Base-by-base conservation (phyloP, 2,888 invertebrate species). In the Linnaemya vulpina region DNA sequence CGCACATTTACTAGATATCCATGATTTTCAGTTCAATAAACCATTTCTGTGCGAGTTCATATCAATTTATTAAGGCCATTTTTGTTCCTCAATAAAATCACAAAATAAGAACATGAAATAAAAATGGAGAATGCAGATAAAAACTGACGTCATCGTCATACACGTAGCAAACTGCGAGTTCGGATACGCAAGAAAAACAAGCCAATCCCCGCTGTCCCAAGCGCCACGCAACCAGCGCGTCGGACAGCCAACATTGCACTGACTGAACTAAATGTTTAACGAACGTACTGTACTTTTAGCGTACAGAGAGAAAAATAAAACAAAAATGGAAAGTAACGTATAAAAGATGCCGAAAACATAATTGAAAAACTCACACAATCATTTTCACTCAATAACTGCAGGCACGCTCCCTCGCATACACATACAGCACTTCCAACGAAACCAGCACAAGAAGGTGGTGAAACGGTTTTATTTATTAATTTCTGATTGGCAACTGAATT, bases 251-350 rank as follows among this genome's bases (percentile, higher is more conserved):
- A 71, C 82, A 38, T n/a, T 70, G 76, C 25, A 81, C 84, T 84
- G 70, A 77, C 73, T 68, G 13, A 75, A 85, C 85, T 85, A 75
- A 82, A 85, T 60, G 78, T 82, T 85, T 71, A 40, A 79, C 85
- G 85, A 79, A 85, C 85, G 78, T 79, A 85, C 85, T 85, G 85
- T 85, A 85, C 85, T 85, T 85, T 83, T 79, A 74, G 13, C 17
- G 20, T 74, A 71, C 43, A 46, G 49, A 60, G 40, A 80, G 73
- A 13, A 46, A 65, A n/a, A 71, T 22, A 46, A 74, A 74, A 78
- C 46, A 77, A 78, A 73, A 43, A 71, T n/a, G 7, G 13, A 77
- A 78, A 73, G 55, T 46, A 71, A 63, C 68, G 43, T 76, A 51
- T 15, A 58, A 82, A 85, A 85, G 77, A 70, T 51, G 80, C 73